Percentiles rank a stretch among this genome's conserved stretches.
These are phyloP conservation scores for Anastatus disparis DNA, from an alignment of 1,140 invertebrate species.

Conservation along the genomic window DNA sequence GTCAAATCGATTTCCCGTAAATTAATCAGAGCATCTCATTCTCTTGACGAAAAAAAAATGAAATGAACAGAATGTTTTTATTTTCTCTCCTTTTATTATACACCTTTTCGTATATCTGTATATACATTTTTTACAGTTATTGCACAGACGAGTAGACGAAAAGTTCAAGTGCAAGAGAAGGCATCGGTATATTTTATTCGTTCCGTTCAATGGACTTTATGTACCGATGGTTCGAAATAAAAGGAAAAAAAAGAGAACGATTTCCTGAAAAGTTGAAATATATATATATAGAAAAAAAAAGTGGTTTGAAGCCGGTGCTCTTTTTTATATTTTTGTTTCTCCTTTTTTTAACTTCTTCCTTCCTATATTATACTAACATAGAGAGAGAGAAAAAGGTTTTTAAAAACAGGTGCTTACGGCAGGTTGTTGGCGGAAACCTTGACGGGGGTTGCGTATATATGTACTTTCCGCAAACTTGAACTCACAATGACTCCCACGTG, in stretches of 20 bases:
- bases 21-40: not conserved
- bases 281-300: no score
- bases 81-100: not conserved
- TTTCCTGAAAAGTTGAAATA: slow-evolving; percentile 33
- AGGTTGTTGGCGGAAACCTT: slow-evolving; percentile 1
- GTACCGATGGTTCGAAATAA: not conserved
- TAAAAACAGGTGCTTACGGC: slow-evolving; percentile 10
- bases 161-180: slow-evolving; percentile 24
- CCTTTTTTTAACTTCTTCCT: not conserved
- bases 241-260: no score
- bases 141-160: no score
- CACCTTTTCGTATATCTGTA: no score
- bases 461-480: slow-evolving; percentile 24
- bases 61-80: not conserved
- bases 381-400: not conserved
- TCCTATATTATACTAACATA: not conserved
- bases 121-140: slow-evolving; percentile 1
- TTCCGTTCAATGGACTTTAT: slow-evolving; percentile 3
- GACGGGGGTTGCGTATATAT: no score
- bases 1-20: not conserved
- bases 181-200: no score
- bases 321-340: not conserved
- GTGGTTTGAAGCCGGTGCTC: not conserved
- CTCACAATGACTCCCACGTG: not conserved
- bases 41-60: not conserved